Conservation (phyloP, 2,797 vertebrate genomes). For the Lagocephalus sceleratus region DNA sequence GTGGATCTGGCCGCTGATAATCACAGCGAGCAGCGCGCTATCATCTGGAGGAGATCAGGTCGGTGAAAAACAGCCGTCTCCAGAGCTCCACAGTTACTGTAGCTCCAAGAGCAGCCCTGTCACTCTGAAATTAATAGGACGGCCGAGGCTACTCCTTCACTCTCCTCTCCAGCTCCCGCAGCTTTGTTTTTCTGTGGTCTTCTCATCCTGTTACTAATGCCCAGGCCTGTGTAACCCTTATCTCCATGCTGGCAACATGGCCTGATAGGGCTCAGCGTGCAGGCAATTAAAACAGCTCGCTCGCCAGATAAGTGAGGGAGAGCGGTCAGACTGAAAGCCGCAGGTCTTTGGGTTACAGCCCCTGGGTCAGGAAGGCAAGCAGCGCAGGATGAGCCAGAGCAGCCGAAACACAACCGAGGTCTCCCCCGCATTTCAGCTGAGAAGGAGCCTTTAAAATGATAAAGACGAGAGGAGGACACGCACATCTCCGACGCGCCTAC, state of each 20-base stretch:
- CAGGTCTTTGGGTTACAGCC: conserved; percentile 24
- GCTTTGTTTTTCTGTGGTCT: conserved; percentile 69
- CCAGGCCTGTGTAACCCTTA: conserved; percentile 72
- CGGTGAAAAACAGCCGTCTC: conserved; percentile 27
- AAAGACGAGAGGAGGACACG: conserved; percentile 16
- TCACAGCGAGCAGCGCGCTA: background rate
- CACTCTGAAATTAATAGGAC: conserved; percentile 64
- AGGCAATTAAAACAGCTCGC: conserved; percentile 75
- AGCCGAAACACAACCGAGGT: conserved; percentile 10
- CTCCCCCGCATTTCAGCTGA: too few species aligned
- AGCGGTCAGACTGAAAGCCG: conserved; percentile 67
- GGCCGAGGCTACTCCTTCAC: conserved; percentile 64
- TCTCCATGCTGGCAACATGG: conserved; percentile 65
- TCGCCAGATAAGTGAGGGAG: conserved; percentile 68
- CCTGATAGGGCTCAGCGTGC: conserved; percentile 71
- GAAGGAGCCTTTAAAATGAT: too few species aligned
- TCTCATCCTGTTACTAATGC: conserved; percentile 74
- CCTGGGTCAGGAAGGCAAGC: conserved; percentile 22
- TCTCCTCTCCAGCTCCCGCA: conserved; percentile 45
- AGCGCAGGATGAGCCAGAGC: conserved; percentile 32
- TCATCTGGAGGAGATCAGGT: conserved; percentile 14
- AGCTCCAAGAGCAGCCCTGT: conserved; percentile 26
- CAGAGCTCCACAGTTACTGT: conserved; percentile 25
- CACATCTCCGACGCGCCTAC: too few species aligned
- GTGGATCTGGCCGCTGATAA: conserved; percentile 1